These are phyloP conservation scores for Loripinus fragilis DNA, from an alignment of 2,888 invertebrate genomes.

Conservation along the genomic window DNA sequence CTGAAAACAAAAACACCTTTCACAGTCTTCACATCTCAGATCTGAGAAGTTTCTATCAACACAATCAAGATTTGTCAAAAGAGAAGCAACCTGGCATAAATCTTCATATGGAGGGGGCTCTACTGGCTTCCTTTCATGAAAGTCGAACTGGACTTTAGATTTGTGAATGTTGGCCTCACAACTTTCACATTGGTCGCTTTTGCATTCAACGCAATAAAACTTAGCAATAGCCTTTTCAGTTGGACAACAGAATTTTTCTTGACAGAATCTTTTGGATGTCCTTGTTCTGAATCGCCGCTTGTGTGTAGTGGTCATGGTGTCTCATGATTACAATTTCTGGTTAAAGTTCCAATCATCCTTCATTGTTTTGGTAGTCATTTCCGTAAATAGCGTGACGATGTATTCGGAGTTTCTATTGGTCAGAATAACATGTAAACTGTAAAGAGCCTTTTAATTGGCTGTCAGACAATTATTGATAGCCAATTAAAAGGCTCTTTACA, in stretches of 20 bases:
- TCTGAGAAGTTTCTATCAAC: conserved; percentile 81
- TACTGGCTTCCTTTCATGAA: conserved; percentile 78
- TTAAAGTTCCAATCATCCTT: conserved; percentile 8
- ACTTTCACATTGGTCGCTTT: conserved; percentile 80
- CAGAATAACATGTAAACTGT: background rate
- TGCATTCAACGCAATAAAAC: conserved; percentile 81
- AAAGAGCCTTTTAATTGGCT: conserved; percentile 31
- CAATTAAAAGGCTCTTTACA: too few relatives aligned
- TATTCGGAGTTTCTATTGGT: background rate
- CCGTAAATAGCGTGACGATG: conserved; percentile 54
- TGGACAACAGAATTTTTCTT: conserved; percentile 79
- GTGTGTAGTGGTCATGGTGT: conserved; percentile 65
- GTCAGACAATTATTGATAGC: background rate
- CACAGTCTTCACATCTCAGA: conserved; percentile 80
- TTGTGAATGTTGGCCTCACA: conserved; percentile 81
- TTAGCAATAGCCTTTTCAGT: conserved; percentile 76
- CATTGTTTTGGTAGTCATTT: conserved; percentile 57
- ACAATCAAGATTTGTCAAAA: conserved; percentile 67
- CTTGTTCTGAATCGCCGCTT: conserved; percentile 70
- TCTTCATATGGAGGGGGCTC: conserved; percentile 71
- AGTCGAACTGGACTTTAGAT: conserved; percentile 73
- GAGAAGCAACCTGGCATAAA: conserved; percentile 75
- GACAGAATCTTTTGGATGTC: conserved; percentile 76
- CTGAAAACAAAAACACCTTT: conserved; percentile 77
- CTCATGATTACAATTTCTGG: conserved; percentile 36